Evolutionary conservation across 2,888 invertebrate genomes (phyloP).

Genomic region (Teleiodes luculella): DNA sequence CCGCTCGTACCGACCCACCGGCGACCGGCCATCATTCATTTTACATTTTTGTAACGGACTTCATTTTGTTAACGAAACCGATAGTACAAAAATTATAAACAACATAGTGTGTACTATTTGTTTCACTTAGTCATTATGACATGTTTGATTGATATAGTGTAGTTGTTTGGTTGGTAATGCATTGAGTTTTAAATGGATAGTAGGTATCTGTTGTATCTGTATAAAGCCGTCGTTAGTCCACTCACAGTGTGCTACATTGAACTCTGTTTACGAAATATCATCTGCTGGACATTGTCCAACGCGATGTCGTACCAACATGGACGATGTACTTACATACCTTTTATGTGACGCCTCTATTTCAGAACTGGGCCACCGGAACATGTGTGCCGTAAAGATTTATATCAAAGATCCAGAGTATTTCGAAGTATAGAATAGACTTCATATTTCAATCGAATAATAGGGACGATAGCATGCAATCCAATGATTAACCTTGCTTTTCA

Average conservation of each 20-base stretch:
- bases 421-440: constrained; percentile 13
- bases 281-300: constrained; percentile 70
- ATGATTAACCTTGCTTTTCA: constrained; percentile 48
- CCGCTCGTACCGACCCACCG: constrained; percentile 45
- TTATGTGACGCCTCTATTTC: constrained; percentile 67
- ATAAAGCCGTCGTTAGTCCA: constrained; percentile 51
- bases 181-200: constrained; percentile 34
- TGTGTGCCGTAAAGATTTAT: constrained; percentile 48
- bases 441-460: constrained; percentile 20
- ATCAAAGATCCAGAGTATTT: constrained; percentile 21
- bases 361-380: constrained; percentile 58
- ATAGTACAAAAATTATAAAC: constrained; percentile 8
- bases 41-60: constrained; percentile 56
- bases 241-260: constrained; percentile 59
- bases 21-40: constrained; percentile 61
- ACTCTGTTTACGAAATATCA: constrained; percentile 67
- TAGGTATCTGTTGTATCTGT: constrained; percentile 38
- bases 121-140: constrained; percentile 33
- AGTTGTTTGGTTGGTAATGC: constrained; percentile 43
- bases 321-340: constrained; percentile 56
- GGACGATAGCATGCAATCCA: constrained; percentile 53
- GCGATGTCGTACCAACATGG: constrained; percentile 56
- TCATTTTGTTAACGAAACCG: constrained; percentile 48
- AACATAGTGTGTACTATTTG: constrained; percentile 23
- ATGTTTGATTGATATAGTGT: constrained; percentile 42